Evolutionary conservation across 2,113 vertebrate species (phyloP).

Genomic region (Ailurus styani): DNA sequence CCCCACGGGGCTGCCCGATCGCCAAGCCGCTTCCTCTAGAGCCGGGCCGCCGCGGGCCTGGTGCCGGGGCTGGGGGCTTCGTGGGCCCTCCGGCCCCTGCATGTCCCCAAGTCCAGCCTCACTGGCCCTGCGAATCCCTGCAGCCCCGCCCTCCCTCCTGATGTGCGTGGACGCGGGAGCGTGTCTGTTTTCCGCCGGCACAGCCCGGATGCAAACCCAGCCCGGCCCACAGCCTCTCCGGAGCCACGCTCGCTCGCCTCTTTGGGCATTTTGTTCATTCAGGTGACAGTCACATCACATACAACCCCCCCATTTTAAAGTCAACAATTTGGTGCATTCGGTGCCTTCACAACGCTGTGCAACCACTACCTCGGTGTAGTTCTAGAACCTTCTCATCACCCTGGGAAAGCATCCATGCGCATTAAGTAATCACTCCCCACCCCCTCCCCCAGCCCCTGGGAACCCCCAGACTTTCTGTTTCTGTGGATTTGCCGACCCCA

Average conservation of each 20-base stretch:
- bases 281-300: neutral
- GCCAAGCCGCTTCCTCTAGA: too few relatives aligned
- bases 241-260: neutral
- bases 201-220: fast-evolving
- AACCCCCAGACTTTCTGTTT: neutral
- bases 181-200: neutral
- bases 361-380: too few relatives aligned
- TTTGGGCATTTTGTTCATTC: neutral
- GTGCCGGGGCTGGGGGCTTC: neutral
- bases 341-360: neutral
- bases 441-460: neutral
- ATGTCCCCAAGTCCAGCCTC: neutral
- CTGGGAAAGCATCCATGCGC: neutral
- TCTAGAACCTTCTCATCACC: neutral
- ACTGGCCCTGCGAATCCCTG: neutral
- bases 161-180: fast-evolving
- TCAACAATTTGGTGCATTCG: neutral
- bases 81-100: neutral
- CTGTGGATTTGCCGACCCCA: neutral
- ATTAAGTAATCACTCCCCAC: too few relatives aligned
- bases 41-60: neutral
- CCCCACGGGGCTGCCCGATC: neutral
- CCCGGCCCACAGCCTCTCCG: too few relatives aligned
- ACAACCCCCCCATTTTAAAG: neutral
- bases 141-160: too few relatives aligned